A percentile compares a stretch with the other conserved stretches of the same genome.
Conservation (phyloP, 2,797 vertebrate species). For the Pangasius macronema region DNA sequence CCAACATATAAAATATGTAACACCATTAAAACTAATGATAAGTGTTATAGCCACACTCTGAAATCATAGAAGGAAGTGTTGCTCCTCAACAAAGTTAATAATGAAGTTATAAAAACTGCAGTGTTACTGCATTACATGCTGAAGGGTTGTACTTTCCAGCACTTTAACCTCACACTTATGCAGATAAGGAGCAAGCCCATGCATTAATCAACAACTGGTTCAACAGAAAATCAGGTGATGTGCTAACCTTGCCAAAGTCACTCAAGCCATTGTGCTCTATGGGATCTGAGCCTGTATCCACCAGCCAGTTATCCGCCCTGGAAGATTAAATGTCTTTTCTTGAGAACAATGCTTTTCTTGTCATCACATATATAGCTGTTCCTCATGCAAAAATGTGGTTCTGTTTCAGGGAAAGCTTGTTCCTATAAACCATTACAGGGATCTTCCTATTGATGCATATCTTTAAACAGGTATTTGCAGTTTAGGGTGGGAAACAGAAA, state of each 20-base stretch:
- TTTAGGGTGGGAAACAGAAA: no score
- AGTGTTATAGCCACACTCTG: neutral
- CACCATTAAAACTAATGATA: neutral
- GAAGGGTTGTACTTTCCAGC: neutral
- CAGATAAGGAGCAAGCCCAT: neutral
- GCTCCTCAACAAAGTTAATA: neutral
- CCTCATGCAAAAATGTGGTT: neutral
- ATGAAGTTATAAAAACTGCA: neutral
- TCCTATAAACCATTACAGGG: neutral
- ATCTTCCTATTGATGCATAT: neutral
- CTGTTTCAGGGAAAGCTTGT: neutral
- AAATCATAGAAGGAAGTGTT: neutral
- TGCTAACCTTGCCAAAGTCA: constrained; percentile 84
- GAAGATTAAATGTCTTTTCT: neutral
- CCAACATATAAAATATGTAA: neutral
- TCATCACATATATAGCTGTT: neutral
- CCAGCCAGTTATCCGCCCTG: constrained; percentile 94
- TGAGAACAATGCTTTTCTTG: neutral
- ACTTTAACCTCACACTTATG: neutral
- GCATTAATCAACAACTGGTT: neutral
- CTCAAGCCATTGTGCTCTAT: constrained; percentile 80
- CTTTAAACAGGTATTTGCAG: no score
- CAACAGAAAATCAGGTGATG: neutral
- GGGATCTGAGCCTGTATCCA: constrained; percentile 73
- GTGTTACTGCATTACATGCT: neutral